These are phyloP conservation scores for Ophiodon elongatus DNA, from an alignment of 2,113 vertebrate species.

Conservation along the genomic window DNA sequence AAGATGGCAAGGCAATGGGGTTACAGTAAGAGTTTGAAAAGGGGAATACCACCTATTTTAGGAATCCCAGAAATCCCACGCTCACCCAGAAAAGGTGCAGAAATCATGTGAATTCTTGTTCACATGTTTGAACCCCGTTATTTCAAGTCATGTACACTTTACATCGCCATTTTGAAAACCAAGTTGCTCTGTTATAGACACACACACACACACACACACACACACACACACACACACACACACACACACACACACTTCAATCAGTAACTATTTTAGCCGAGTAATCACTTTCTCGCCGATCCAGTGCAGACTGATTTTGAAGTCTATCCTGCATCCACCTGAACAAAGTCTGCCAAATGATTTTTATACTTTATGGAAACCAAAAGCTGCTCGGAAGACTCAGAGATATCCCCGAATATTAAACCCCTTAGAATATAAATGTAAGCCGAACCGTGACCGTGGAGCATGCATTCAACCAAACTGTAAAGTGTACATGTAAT, in stretches of 20 bases:
- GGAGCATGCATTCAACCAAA: background rate
- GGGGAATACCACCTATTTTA: constrained; percentile 44
- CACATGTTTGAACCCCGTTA: background rate
- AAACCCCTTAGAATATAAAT: background rate
- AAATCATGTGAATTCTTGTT: background rate
- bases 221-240: too few species aligned
- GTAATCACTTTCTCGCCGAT: background rate
- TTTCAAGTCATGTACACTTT: constrained; percentile 8
- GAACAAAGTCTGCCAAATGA: background rate
- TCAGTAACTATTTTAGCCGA: background rate
- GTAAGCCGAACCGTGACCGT: background rate
- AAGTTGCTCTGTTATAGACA: background rate
- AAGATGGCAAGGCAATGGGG: constrained; percentile 24
- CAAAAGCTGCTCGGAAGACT: background rate
- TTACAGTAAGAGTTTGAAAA: background rate
- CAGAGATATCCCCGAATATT: background rate
- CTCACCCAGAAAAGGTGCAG: background rate
- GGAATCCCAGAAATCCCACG: background rate
- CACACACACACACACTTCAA: too few species aligned
- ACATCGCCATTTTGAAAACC: background rate
- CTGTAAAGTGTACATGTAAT: constrained; percentile 3
- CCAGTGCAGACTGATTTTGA: background rate
- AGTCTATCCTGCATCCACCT: background rate
- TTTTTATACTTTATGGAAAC: background rate
- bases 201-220: too few species aligned